Percentiles rank a stretch among this genome's conserved stretches.
Evolutionary conservation across 2,113 vertebrate species (phyloP).

Genomic region (Madoqua kirkii): DNA sequence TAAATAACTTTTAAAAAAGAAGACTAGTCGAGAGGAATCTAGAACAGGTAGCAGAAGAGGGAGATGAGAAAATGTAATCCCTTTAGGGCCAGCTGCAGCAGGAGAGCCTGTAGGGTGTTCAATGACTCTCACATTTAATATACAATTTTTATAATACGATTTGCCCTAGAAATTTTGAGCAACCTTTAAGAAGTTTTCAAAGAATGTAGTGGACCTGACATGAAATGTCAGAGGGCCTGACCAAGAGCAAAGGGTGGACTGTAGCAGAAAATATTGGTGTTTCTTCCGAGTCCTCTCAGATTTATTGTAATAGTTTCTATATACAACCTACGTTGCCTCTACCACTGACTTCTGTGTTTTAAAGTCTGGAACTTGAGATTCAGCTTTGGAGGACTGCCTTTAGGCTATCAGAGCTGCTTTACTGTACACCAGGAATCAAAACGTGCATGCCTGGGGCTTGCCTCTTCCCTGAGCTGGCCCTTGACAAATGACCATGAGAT

Average conservation of each 20-base stretch:
- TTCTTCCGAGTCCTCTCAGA: background rate
- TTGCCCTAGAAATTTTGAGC: background rate
- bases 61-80: background rate
- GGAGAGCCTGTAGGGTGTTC: background rate
- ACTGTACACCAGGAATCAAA: fast-evolving
- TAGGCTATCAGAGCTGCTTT: background rate
- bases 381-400: background rate
- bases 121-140: background rate
- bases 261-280: background rate
- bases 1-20: background rate
- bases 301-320: background rate
- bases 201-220: background rate
- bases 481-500: background rate
- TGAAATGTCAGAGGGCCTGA: background rate
- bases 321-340: background rate
- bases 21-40: background rate
- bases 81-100: background rate
- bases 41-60: background rate
- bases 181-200: background rate
- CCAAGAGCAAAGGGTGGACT: background rate
- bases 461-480: too few relatives aligned
- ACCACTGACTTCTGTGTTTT: background rate
- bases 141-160: background rate
- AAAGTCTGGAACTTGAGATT: background rate
- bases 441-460: fast-evolving